Evolutionary conservation across 2,888 invertebrate species (phyloP).

Genomic region (Dichetophora obliterata): DNA sequence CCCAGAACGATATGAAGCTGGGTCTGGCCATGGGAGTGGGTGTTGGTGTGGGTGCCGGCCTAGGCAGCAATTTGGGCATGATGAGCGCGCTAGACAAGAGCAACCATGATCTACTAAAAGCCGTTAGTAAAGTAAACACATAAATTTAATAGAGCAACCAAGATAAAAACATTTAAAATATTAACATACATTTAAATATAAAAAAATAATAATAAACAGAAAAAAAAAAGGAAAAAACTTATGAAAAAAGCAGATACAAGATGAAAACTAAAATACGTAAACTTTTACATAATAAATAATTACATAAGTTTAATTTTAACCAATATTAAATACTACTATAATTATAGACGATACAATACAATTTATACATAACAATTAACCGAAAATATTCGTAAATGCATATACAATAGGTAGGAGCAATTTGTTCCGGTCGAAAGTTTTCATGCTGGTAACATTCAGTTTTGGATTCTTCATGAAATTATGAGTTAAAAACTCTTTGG

Average conservation of each 20-base stretch:
- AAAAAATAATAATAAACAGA: constrained; percentile 14
- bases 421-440: no score
- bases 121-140: constrained; percentile 71
- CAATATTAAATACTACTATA: constrained; percentile 22
- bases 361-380: neutral
- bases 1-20: constrained; percentile 69
- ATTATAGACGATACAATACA: neutral
- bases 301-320: constrained; percentile 54
- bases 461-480: no score
- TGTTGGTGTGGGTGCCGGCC: constrained; percentile 58
- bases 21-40: constrained; percentile 69
- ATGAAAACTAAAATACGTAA: constrained; percentile 67
- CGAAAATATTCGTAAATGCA: no score
- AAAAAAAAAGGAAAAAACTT: constrained; percentile 40
- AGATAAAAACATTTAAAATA: neutral
- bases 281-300: constrained; percentile 66
- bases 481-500: no score
- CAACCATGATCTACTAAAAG: constrained; percentile 69
- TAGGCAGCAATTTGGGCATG: constrained; percentile 70
- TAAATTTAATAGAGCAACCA: constrained; percentile 57
- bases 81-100: constrained; percentile 70
- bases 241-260: constrained; percentile 47
- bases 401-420: no score
- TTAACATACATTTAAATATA: constrained; percentile 27
- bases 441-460: no score